phyloP scores from a whole-genome alignment of 2,888 invertebrate genomes.

The Ethmia dodecea region DNA sequence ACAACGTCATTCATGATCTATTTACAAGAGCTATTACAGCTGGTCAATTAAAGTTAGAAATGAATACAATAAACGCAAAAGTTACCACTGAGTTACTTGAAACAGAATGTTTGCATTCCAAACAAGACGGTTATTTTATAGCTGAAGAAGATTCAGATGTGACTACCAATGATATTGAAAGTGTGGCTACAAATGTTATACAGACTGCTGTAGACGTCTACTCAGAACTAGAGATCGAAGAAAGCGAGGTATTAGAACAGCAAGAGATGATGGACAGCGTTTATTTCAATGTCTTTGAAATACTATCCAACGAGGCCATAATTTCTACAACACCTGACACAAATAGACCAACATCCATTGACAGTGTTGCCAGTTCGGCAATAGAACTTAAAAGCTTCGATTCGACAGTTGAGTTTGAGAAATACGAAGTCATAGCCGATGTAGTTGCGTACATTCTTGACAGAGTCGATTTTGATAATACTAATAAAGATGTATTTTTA shows the following conservation, averaged over 20 bases:
- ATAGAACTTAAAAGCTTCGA: constrained; percentile 44
- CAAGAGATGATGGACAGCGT: constrained; percentile 16
- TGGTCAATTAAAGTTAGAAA: constrained; percentile 22
- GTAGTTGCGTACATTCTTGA: constrained; percentile 40
- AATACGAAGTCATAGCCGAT: constrained; percentile 52
- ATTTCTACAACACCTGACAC: neutral
- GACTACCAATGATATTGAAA: constrained; percentile 13
- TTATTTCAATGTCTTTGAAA: constrained; percentile 17
- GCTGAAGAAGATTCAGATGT: constrained; percentile 18
- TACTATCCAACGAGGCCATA: constrained; percentile 11
- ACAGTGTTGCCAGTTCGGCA: constrained; percentile 39
- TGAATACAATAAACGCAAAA: constrained; percentile 9
- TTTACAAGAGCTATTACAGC: constrained; percentile 15
- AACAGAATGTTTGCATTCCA: constrained; percentile 9
- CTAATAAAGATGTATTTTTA: constrained; percentile 8
- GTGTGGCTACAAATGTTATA: constrained; percentile 8
- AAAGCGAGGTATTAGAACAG: constrained; percentile 3
- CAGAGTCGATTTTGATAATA: constrained; percentile 32
- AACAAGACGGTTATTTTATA: constrained; percentile 9
- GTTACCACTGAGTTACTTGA: constrained; percentile 12
- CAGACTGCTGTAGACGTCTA: constrained; percentile 25
- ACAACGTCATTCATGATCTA: constrained; percentile 13
- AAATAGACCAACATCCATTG: neutral
- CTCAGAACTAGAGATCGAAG: constrained; percentile 14
- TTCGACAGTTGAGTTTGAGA: constrained; percentile 64